phyloP scores from a whole-genome alignment of 1,140 invertebrate species.

The Lepidurus arcticus region DNA sequence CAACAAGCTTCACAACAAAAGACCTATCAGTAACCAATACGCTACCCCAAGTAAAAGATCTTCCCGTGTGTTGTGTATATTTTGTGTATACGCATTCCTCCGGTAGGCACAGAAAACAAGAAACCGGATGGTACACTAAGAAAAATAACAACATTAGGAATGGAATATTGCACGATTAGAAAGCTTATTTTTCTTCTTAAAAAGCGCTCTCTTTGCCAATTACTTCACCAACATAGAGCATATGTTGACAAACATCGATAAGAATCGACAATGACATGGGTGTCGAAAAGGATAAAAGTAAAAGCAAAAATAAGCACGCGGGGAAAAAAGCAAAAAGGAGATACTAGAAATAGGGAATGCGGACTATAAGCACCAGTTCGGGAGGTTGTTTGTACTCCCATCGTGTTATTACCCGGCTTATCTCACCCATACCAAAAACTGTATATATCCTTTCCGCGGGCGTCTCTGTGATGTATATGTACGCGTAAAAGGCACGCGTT shows the following conservation, averaged over 20 bases:
- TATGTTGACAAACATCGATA: neutral
- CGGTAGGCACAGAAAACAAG: neutral
- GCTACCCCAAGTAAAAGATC: neutral
- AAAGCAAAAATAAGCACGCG: no score
- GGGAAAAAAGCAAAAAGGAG: neutral
- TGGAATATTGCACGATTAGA: neutral
- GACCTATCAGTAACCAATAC: slow-evolving; percentile 8
- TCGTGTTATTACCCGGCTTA: neutral
- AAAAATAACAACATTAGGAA: neutral
- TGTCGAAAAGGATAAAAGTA: no score
- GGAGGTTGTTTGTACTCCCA: no score
- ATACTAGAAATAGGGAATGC: neutral
- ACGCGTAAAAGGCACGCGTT: slow-evolving; percentile 17
- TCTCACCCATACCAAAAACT: slow-evolving; percentile 24
- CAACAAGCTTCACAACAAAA: neutral
- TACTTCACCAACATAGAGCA: neutral
- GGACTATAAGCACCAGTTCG: neutral
- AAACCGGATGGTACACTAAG: neutral
- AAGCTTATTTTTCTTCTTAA: neutral
- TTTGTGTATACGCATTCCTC: neutral
- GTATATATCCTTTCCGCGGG: neutral
- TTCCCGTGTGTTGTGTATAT: neutral
- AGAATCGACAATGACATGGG: neutral
- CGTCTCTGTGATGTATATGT: neutral
- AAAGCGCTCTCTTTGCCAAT: neutral